Base-by-base conservation (phyloP, 2,797 vertebrate genomes). In the Pteronotus mesoamericanus region DNA sequence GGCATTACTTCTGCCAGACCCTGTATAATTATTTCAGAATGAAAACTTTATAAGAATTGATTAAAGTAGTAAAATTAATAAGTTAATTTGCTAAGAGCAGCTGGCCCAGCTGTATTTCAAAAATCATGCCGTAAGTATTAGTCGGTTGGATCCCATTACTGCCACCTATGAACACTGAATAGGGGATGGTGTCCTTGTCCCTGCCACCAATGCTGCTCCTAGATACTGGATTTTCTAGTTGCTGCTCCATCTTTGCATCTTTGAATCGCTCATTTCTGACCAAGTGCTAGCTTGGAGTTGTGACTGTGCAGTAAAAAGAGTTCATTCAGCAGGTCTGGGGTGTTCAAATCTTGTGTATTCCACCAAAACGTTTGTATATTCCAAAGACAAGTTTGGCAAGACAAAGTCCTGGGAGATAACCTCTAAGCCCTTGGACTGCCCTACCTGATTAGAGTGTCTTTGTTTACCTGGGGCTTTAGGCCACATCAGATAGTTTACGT, bases 201-300 rank as follows among this genome's bases (percentile, higher is more conserved):
- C 44, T 72, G 10, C 55, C 84, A 19, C 86, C 37, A 79, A 8
- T 68, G 22, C 34, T 84, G 9, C 11, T 51, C 37, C 80, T 78
- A 68, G 61, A 94, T 94, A 83, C 24, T 82, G 32, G 32, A 68
- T 92, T 89, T 97, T 91, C 64, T 79, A 87, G 34, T 69, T 29
- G 37, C 59, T 96, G 26, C 55, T 87, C 55, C 29, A 68, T 84
- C 57, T 34, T 48, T 77, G 44, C 34, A 80, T 87, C n/a, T 84
- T 86, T 80, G n/a, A 92, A 55, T 86, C 51, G 69, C 10, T 93
- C 37, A 11, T 88, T 94, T 78, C 55, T 78, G 8, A 80, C 15
- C 84, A 79, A 74, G 42, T 69, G 4, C 93, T 88, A 88, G 26
- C 21, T 68, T 68, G 72, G 26, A 55, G 22, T 85, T 64, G 22